Evolutionary conservation across 2,888 invertebrate genomes (phyloP).

Genomic region (Cryptocheilus praepositus): DNA sequence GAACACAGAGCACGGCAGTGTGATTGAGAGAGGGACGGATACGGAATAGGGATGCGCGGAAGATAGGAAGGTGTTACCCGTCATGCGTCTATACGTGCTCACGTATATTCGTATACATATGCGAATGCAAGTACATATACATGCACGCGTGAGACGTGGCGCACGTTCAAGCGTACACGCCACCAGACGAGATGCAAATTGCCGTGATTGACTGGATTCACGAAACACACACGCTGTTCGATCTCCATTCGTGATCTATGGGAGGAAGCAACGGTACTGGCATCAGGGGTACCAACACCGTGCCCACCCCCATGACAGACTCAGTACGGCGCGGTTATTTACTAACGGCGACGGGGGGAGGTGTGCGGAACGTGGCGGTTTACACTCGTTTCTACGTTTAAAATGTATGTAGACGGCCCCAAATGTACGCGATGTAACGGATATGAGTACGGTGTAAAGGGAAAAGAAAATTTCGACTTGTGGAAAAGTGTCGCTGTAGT

Average conservation of each 20-base stretch:
- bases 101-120: conserved; percentile 7
- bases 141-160: conserved; percentile 16
- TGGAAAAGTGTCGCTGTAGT: too few species aligned
- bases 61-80: background rate
- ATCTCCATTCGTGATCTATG: conserved; percentile 34
- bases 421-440: too few species aligned
- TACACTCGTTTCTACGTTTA: too few species aligned
- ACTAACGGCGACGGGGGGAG: conserved; percentile 22
- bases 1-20: conserved; percentile 21
- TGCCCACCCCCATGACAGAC: too few species aligned
- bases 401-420: too few species aligned
- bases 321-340: conserved; percentile 17
- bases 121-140: background rate
- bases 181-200: conserved; percentile 62
- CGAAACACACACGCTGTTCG: conserved; percentile 37
- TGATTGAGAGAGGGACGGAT: conserved; percentile 9
- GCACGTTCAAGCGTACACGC: conserved; percentile 21
- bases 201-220: conserved; percentile 64
- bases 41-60: too few species aligned
- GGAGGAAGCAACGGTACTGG: conserved; percentile 13
- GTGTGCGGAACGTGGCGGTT: conserved; percentile 13
- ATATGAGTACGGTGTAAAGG: too few species aligned
- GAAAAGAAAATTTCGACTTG: too few species aligned
- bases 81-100: conserved; percentile 20
- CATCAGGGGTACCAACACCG: conserved; percentile 12